phyloP scores from a whole-genome alignment of 2,797 vertebrate species.

The Platalea minor region DNA sequence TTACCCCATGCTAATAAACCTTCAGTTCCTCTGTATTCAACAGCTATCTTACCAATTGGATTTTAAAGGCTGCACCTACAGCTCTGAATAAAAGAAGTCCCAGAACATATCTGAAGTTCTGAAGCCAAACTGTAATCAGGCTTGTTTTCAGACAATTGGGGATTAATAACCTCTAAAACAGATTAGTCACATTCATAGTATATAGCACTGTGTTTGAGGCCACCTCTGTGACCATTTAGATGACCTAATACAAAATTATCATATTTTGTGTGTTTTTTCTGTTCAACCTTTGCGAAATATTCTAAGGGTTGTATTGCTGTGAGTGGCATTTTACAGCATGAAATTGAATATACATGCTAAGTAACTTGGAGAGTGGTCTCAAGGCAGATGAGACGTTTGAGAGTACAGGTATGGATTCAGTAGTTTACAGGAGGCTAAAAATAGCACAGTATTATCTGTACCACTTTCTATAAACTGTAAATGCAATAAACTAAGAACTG shows the following conservation, averaged over 20 bases:
- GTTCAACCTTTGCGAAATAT: not conserved
- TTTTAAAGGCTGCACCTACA: not conserved
- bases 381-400: not conserved
- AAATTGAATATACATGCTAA: not conserved
- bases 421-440: not conserved
- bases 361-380: not conserved
- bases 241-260: not conserved
- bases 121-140: not conserved
- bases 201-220: not conserved
- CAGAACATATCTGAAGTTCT: not conserved
- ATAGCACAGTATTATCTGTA: not conserved
- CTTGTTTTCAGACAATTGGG: not conserved
- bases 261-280: not conserved
- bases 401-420: not conserved
- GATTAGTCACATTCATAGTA: not conserved
- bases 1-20: not conserved
- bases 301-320: not conserved
- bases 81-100: not conserved
- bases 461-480: not conserved
- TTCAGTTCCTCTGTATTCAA: not conserved
- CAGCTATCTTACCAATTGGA: not conserved
- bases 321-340: not conserved
- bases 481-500: not conserved
- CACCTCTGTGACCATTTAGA: not conserved
- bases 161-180: not conserved